Conservation (phyloP, 1,140 invertebrate genomes). For the Pseudobourletiella spinata region DNA sequence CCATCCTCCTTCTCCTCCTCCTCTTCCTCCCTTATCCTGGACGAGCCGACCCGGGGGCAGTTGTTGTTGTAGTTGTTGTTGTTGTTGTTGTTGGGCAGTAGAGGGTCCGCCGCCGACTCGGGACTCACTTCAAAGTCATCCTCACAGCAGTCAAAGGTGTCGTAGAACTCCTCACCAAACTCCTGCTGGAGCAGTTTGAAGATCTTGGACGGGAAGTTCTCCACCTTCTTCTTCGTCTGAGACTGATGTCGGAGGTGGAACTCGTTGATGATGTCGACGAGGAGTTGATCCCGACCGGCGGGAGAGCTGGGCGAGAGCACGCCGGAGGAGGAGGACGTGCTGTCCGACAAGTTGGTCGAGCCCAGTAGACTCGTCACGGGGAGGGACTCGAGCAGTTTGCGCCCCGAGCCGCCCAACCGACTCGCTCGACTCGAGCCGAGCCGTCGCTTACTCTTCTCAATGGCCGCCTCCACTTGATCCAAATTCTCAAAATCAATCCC, state of each 20-base stretch:
- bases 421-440: not conserved
- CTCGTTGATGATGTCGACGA: constrained; percentile 33
- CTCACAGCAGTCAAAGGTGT: constrained; percentile 29
- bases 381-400: constrained; percentile 18
- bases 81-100: too few relatives aligned
- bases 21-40: too few relatives aligned
- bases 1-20: not conserved
- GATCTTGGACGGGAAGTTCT: constrained; percentile 34
- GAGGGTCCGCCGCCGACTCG: too few relatives aligned
- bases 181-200: constrained; percentile 34
- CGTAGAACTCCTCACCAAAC: constrained; percentile 35
- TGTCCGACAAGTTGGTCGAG: constrained; percentile 17
- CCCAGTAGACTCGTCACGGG: constrained; percentile 15
- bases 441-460: not conserved
- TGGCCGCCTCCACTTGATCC: constrained; percentile 6
- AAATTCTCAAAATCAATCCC: constrained; percentile 15
- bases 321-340: constrained; percentile 33
- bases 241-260: constrained; percentile 28
- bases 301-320: constrained; percentile 34
- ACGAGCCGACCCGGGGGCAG: too few relatives aligned
- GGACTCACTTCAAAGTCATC: constrained; percentile 17
- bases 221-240: constrained; percentile 15
- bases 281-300: constrained; percentile 28
- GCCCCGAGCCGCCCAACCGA: not conserved
- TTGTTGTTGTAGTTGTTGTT: too few relatives aligned